Evolutionary conservation across 1,140 invertebrate genomes (phyloP), one percentile per base, ranked within the genome.

Genomic region (Drosophila mojavensis): DNA sequence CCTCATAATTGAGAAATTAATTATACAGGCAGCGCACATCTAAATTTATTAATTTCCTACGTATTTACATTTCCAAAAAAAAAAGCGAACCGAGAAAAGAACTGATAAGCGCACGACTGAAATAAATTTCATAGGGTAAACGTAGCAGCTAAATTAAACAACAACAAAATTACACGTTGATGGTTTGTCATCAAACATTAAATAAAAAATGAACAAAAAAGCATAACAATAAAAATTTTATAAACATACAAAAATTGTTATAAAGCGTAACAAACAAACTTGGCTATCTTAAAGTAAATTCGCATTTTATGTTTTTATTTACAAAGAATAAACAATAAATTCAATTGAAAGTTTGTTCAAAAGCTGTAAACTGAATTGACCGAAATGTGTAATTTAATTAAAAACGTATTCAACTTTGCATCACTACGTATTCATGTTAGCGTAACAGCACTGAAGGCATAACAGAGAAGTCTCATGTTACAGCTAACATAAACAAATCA

Each of bases 1-100:
- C 82, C 78, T 61, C 65, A 82, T 88, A 85, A 85, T 88, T 85
- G 75, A 85, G 81, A 82, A 88, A 85, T 85, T 81, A 88, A 85
- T 88, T 82, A 79, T 81, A 85, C 62, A 78, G 75, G 41, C 51
- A 67, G 65, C 58, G 79, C 68, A 66, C 65, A 78, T 82, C 65
- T 79, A 77, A 79, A 88, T 85, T 82, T 77, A 71, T 78, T 69
- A 74, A 63, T 69, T 74, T 69, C 43, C 65, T 30, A 60, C 41
- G 50, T 74, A 74, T 69, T 74, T 69, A 74, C 65, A 74, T 33
- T 56, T n/a, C 53, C 53, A 15, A 47, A 47, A 47, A 47, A 55
- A 71, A 48, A 71, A 15, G 10, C 20, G 7, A 15, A 36, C 24
- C 41, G n/a, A 60, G 41, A 33, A 78, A 75, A 71, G n/a, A 67